Evolutionary conservation across 2,797 vertebrate genomes (phyloP), one percentile per base, ranked within the genome.

Genomic region (Helostoma temminkii): DNA sequence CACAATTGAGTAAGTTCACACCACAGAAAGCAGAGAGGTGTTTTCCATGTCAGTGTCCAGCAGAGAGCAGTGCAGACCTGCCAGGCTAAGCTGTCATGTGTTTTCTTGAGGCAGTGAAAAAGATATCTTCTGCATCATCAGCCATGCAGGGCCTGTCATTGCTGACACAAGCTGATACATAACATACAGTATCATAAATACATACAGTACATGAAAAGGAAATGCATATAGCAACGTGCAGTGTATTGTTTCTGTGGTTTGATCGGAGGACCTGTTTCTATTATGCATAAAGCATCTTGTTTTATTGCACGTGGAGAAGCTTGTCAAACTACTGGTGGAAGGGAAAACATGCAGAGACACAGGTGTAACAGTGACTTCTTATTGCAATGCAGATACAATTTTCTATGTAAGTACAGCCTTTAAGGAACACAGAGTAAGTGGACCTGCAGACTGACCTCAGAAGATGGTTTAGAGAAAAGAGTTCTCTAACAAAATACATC

Each of bases 391-490:
- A 61, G 22, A 52, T 32, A 55, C 21, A 11, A 19, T 25, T 52
- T 53, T 60, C n/a, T 6, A 22, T 15, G 24, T 53, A 47, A 52
- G 67, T 49, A 47, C 34, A 77, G 58, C 50, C 70, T 57, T 34
- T 2, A 26, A 49, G 43, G 39, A 41, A 43, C 16, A 28, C 26
- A 25, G 45, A 42, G 53, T 63, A 54, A 41, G 39, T 52, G 50
- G 54, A 59, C 50, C 49, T 56, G 62, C 55, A 15, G 57, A 49
- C 26, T 15, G 57, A 52, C 36, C 15, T 49, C 18, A 26, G 22
- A 25, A 21, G 0, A 16, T 41, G 39, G 6, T 36, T 36, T 36
- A 36, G 28, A 30, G 28, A 9, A 32, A 7, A 32, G 32, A 32
- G n/a, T n/a, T n/a, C n/a, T n/a, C n/a, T n/a, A n/a, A n/a, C 3